A percentile compares a stretch with the other conserved stretches of the same genome.
Evolutionary conservation across 2,113 vertebrate genomes (phyloP).

Genomic region (Psammodynastes pulverulentus): DNA sequence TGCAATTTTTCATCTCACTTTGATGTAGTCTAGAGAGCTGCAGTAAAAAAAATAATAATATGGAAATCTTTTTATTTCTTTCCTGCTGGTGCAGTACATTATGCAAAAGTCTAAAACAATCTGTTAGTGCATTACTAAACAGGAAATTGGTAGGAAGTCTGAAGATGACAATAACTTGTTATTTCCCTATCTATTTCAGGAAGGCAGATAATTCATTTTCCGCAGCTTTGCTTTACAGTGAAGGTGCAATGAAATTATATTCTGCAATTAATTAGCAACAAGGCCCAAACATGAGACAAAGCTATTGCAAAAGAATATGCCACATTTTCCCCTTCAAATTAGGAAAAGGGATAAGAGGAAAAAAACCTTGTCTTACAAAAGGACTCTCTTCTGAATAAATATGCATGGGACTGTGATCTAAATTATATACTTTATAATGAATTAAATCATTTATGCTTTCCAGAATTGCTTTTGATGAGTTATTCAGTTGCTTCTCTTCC

Average conservation of each 20-base stretch:
- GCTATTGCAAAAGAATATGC: constrained; percentile 28
- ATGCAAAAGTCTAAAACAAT: constrained; percentile 37
- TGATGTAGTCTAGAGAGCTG: constrained; percentile 21
- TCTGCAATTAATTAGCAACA: constrained; percentile 45
- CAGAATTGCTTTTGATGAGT: constrained; percentile 21
- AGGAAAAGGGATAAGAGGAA: constrained; percentile 12
- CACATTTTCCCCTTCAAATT: constrained; percentile 36
- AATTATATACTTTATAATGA: constrained; percentile 32
- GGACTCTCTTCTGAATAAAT: neutral
- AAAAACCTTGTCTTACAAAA: neutral
- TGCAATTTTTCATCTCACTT: constrained; percentile 15
- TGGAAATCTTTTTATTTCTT: constrained; percentile 28
- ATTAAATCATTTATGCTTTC: constrained; percentile 5
- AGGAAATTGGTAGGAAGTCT: constrained; percentile 39
- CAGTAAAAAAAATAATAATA: constrained; percentile 44
- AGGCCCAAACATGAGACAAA: constrained; percentile 34
- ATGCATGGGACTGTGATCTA: neutral
- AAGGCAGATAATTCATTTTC: constrained; percentile 40
- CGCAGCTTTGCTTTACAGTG: constrained; percentile 34
- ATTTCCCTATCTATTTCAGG: constrained; percentile 37
- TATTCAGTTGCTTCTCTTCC: constrained; percentile 12
- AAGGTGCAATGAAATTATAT: constrained; percentile 56
- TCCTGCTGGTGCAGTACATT: constrained; percentile 9
- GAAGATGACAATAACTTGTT: constrained; percentile 31
- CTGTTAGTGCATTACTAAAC: constrained; percentile 28